These are phyloP conservation scores for Mesembrinibis cayennensis DNA, from an alignment of 2,113 vertebrate genomes.

Conservation along the genomic window DNA sequence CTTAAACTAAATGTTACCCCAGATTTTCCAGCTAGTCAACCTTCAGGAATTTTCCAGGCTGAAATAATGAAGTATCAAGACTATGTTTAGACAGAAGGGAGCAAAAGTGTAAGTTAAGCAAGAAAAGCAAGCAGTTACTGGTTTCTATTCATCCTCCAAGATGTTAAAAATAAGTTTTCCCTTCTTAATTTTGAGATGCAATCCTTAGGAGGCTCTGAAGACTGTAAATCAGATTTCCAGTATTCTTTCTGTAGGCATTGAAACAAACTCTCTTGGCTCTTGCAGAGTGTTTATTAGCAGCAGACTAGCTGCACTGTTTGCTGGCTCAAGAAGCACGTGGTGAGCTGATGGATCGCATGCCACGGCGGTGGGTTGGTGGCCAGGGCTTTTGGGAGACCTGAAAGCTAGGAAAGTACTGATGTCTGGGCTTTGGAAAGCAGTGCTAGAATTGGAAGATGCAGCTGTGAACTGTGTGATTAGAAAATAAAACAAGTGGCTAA, in stretches of 20 bases:
- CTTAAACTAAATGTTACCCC: background rate
- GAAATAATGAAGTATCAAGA: background rate
- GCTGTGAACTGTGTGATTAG: background rate
- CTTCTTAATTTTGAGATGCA: slow-evolving; percentile 1
- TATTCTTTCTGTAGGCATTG: background rate
- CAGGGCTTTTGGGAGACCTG: background rate
- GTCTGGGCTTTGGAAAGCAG: background rate
- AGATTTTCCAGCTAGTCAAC: slow-evolving; percentile 15
- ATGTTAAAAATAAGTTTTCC: slow-evolving; percentile 35
- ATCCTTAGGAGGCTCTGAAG: background rate
- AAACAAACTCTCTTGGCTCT: background rate
- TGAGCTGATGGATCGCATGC: background rate
- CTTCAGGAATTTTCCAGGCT: slow-evolving; percentile 39
- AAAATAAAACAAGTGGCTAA: background rate
- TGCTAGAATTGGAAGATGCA: background rate
- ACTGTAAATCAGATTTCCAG: background rate
- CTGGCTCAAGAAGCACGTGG: background rate
- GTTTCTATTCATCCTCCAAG: slow-evolving; percentile 20
- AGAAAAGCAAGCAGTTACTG: background rate
- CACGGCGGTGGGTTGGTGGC: fast-evolving
- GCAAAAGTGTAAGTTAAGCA: slow-evolving; percentile 20
- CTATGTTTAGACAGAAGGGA: slow-evolving; percentile 34
- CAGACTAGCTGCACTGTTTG: background rate
- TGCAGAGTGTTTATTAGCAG: background rate
- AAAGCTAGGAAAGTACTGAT: background rate